Percentiles rank a stretch among this genome's conserved stretches.
These are phyloP conservation scores for Suncus etruscus DNA, from an alignment of 2,113 vertebrate species.

Conservation along the genomic window DNA sequence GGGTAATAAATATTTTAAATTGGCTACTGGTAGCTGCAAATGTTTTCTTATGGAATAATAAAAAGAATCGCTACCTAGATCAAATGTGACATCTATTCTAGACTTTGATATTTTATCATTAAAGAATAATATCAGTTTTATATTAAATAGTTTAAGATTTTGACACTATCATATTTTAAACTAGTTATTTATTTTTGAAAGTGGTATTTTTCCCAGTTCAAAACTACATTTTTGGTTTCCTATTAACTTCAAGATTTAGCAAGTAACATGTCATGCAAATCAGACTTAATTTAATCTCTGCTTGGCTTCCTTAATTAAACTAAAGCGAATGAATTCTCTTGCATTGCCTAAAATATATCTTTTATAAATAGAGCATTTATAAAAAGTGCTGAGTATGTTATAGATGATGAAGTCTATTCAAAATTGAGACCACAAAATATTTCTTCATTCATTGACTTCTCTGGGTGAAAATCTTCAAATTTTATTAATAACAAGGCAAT, in stretches of 20 bases:
- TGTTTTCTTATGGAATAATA: neutral
- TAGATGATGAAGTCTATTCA: conserved; percentile 59
- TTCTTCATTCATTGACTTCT: conserved; percentile 40
- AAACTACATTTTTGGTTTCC: conserved; percentile 60
- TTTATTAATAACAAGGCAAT: conserved; percentile 32
- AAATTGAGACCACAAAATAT: conserved; percentile 64
- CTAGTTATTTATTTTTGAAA: conserved; percentile 51
- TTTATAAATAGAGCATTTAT: conserved; percentile 67
- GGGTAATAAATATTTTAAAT: neutral
- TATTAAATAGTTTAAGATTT: conserved; percentile 36
- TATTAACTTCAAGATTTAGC: conserved; percentile 60
- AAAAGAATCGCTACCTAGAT: neutral
- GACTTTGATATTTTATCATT: neutral
- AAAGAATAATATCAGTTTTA: conserved; percentile 30
- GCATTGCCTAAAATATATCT: conserved; percentile 65
- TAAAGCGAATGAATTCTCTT: conserved; percentile 57
- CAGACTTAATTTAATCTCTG: conserved; percentile 73
- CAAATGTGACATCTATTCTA: neutral
- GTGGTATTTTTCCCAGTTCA: conserved; percentile 32
- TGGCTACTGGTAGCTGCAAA: neutral
- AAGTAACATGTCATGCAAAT: conserved; percentile 67
- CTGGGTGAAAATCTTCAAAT: neutral
- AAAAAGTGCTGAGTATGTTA: conserved; percentile 65
- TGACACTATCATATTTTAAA: conserved; percentile 3
- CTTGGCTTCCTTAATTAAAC: conserved; percentile 76